A percentile compares a stretch with the other conserved stretches of the same genome.
These are phyloP conservation scores for Dinomys branickii DNA, from an alignment of 2,113 vertebrate genomes.

Conservation along the genomic window DNA sequence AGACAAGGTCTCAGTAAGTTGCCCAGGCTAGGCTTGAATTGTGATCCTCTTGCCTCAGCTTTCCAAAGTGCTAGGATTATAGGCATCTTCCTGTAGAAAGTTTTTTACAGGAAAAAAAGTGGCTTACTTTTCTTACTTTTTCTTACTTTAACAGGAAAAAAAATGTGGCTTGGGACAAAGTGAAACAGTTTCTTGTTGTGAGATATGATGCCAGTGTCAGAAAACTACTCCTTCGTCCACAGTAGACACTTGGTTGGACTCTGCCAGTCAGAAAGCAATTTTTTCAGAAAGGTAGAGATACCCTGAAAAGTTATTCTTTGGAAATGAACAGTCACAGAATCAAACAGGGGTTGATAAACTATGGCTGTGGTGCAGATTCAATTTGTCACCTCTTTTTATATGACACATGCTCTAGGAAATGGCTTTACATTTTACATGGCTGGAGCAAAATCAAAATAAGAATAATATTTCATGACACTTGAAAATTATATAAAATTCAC, in stretches of 20 bases:
- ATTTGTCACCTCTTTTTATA: neutral
- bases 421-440: neutral
- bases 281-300: neutral
- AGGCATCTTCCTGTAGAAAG: neutral
- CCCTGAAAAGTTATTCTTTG: neutral
- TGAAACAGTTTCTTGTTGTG: neutral
- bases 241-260: neutral
- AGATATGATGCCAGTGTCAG: neutral
- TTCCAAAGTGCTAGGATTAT: neutral
- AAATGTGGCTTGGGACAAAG: conserved; percentile 21
- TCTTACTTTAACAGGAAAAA: neutral
- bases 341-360: neutral
- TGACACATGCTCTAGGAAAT: neutral
- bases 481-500: neutral
- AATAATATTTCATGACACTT: neutral
- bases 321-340: neutral
- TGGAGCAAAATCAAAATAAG: neutral
- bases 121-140: neutral
- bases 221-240: neutral
- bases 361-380: neutral
- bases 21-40: neutral
- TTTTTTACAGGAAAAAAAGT: neutral
- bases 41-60: neutral
- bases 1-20: neutral
- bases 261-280: neutral